A percentile compares a stretch with the other conserved stretches of the same genome.
phyloP scores from a whole-genome alignment of 1,140 invertebrate species.

The Pollicipes pollicipes region DNA sequence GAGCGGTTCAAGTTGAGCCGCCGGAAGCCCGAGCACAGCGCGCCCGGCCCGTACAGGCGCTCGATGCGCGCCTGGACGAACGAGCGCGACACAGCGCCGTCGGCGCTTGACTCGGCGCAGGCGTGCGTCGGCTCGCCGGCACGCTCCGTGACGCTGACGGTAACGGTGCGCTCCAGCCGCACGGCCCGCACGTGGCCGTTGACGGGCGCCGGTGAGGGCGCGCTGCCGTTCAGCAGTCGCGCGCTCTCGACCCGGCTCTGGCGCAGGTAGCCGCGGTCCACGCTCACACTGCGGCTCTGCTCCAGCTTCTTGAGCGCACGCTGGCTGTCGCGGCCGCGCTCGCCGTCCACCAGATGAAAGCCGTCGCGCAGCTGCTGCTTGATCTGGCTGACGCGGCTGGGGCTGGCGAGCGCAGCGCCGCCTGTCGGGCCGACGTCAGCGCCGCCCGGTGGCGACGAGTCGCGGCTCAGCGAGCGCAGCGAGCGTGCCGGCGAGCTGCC shows the following conservation, averaged over 20 bases:
- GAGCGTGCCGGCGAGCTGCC: not conserved
- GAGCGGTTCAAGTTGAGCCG: conserved; percentile 13
- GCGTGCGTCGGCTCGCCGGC: not conserved
- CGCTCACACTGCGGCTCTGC: conserved; percentile 16
- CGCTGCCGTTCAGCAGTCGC: not conserved
- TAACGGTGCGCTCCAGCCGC: not conserved
- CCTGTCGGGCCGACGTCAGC: not conserved
- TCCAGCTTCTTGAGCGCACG: not conserved
- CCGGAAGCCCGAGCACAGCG: conserved; percentile 61
- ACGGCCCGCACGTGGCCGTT: not conserved
- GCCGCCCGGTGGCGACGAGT: not conserved
- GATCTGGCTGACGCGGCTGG: not conserved
- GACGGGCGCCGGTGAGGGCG: not conserved
- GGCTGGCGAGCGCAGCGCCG: not conserved
- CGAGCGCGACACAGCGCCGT: conserved; percentile 28
- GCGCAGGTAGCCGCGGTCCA: conserved; percentile 16
- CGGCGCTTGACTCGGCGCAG: not conserved
- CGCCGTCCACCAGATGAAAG: not conserved
- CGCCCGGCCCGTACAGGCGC: conserved; percentile 63
- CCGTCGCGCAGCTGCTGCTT: not conserved
- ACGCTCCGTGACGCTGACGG: not conserved
- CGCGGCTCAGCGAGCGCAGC: not conserved
- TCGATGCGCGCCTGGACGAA: conserved; percentile 76
- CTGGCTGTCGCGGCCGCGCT: not conserved
- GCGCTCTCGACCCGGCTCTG: not conserved